Base-by-base conservation (phyloP, 2,888 invertebrate species). In the Troilus luridus region DNA sequence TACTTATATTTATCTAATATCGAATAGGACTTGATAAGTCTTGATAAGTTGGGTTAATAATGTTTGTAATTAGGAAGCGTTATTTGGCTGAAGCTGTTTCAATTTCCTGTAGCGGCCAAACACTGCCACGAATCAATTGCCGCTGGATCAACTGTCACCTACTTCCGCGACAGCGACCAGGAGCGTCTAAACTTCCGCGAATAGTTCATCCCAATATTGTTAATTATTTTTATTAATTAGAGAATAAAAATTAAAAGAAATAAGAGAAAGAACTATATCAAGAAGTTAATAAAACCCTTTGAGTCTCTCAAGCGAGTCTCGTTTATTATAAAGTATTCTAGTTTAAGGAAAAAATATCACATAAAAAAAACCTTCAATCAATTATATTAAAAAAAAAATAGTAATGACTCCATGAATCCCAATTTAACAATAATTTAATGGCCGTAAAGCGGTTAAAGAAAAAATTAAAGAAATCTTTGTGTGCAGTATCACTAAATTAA, bases 51-150 rank as follows among this genome's bases (percentile, higher is more conserved):
- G 8, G 3, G 72, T 19, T 41, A 77, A 41, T 41, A 41, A 77
- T 17, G 72, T 41, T 77, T 41, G 41, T 77, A 77, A 77, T 77
- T 77, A 77, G 41, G 72, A 41, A 41, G 41, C 6, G 72, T 77
- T 77, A 77, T 77, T 77, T 77, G 72, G 41, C 8, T 0, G 41
- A 41, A 27, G 17, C 1, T 27, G 8, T 77, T 77, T 41, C 72
- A 77, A 77, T 77, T 77, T 77, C 72, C 72, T 77, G 72, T 21
- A 41, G 41, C 14, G 72, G 19, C 72, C 72, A 77, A 77, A 27
- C 72, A 27, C 27, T 41, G 72, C 72, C 41, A 17, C 17, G 72
- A 77, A 41, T 77, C 72, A 77, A 77, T 77, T 77, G 72, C 0
- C 8, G 17, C 67, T 17, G 41, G 72, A 77, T 77, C 72, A 19